These are phyloP conservation scores for Danaus plexippus DNA, from an alignment of 1,140 invertebrate species.

Conservation along the genomic window DNA sequence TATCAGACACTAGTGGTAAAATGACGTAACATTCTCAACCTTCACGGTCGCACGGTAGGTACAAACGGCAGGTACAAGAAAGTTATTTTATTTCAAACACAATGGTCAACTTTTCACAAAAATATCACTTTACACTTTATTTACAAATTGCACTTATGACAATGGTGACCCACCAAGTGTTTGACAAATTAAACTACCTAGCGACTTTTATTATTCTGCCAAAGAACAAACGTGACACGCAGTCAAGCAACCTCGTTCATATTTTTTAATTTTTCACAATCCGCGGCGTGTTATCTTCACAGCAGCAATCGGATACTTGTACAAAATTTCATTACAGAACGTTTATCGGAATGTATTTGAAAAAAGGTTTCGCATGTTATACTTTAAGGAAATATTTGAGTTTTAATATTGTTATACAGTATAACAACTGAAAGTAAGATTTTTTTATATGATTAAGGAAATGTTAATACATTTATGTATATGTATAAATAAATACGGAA, in stretches of 20 bases:
- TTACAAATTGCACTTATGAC: conserved; percentile 35
- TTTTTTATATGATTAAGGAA: no score
- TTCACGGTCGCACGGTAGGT: conserved; percentile 63
- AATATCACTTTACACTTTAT: conserved; percentile 31
- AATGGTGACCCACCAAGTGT: conserved; percentile 36
- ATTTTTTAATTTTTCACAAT: conserved; percentile 43
- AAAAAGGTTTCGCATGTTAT: no score
- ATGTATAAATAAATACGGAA: no score
- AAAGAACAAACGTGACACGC: conserved; percentile 68
- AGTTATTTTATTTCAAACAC: conserved; percentile 37
- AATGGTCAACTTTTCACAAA: conserved; percentile 27
- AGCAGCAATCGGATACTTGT: conserved; percentile 19
- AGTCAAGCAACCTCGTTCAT: conserved; percentile 64
- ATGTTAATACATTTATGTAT: no score
- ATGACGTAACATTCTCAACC: conserved; percentile 71
- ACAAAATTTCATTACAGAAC: conserved; percentile 4
- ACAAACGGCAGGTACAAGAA: conserved; percentile 54
- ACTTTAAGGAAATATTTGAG: no score
- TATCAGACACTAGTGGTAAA: conserved; percentile 63
- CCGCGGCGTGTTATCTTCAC: conserved; percentile 31
- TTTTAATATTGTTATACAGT: no score
- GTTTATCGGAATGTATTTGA: no score
- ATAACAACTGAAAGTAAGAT: no score
- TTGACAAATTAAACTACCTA: conserved; percentile 47
- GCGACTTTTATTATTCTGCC: conserved; percentile 58